phyloP scores from a whole-genome alignment of 2,888 invertebrate genomes.

The Drosophila ustulata region DNA sequence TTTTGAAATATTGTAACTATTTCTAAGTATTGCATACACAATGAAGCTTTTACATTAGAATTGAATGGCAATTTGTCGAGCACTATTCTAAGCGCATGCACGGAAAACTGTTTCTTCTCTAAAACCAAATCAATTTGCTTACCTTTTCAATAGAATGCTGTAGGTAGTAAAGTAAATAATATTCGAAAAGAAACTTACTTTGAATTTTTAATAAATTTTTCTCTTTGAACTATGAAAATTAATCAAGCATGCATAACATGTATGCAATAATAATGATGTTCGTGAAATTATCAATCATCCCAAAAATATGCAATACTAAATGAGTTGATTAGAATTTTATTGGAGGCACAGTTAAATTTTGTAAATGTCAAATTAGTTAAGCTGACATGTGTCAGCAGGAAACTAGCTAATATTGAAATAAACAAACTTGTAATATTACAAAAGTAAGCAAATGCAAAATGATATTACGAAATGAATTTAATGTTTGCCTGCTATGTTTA shows the following conservation, averaged over 20 bases:
- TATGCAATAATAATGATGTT: no score
- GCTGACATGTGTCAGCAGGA: no score
- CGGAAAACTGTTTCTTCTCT: background rate
- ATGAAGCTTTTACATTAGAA: constrained; percentile 11
- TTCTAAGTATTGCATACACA: constrained; percentile 15
- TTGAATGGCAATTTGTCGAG: constrained; percentile 3
- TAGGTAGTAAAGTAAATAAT: background rate
- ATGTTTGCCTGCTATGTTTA: no score
- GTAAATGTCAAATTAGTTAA: no score
- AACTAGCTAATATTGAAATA: no score
- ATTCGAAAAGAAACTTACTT: background rate
- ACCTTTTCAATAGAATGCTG: background rate
- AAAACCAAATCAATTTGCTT: background rate
- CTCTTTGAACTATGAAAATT: background rate
- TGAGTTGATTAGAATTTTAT: no score
- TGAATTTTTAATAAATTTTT: background rate
- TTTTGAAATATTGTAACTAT: background rate
- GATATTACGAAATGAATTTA: no score
- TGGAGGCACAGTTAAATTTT: no score
- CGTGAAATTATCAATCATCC: background rate
- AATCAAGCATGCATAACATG: background rate
- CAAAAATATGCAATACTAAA: background rate
- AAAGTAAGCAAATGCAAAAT: no score
- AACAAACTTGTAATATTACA: no score
- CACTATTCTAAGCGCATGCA: constrained; percentile 3